Conservation (phyloP, 2,888 invertebrate genomes). For the Acrocera orbiculus region DNA sequence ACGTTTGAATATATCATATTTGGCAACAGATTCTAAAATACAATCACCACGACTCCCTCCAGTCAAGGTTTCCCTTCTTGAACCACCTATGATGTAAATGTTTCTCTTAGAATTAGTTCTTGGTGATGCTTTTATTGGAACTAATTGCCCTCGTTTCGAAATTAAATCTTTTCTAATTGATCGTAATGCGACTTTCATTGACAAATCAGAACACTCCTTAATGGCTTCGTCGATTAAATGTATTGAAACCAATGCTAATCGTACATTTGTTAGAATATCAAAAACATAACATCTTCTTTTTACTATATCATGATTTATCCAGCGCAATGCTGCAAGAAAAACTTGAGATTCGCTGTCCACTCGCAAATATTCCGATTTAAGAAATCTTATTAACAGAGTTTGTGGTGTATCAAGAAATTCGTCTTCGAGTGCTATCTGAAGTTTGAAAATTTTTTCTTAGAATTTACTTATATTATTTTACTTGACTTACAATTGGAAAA, state of each 20-base stretch:
- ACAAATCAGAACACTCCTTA: slow-evolving; percentile 60
- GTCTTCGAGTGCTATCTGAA: slow-evolving; percentile 39
- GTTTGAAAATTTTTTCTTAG: background rate
- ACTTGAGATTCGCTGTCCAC: slow-evolving; percentile 84
- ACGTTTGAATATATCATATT: slow-evolving; percentile 48
- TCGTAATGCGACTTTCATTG: slow-evolving; percentile 61
- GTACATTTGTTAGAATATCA: slow-evolving; percentile 64
- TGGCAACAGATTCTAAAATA: slow-evolving; percentile 65
- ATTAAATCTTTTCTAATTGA: slow-evolving; percentile 62
- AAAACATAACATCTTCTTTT: slow-evolving; percentile 67
- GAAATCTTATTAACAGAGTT: slow-evolving; percentile 53
- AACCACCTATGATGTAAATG: slow-evolving; percentile 77
- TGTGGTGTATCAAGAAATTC: slow-evolving; percentile 72
- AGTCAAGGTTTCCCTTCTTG: slow-evolving; percentile 55
- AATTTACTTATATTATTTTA: background rate
- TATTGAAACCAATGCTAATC: slow-evolving; percentile 67
- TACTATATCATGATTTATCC: slow-evolving; percentile 68
- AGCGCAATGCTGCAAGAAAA: slow-evolving; percentile 68
- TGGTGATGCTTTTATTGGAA: slow-evolving; percentile 58
- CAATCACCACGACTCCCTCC: slow-evolving; percentile 65
- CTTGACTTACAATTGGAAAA: slow-evolving; percentile 52
- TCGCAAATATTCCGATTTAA: slow-evolving; percentile 70
- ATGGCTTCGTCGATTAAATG: slow-evolving; percentile 61
- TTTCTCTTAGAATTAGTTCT: slow-evolving; percentile 72
- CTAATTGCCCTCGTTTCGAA: slow-evolving; percentile 56